phyloP scores from a whole-genome alignment of 2,797 vertebrate species.

The Eospalax fontanierii region DNA sequence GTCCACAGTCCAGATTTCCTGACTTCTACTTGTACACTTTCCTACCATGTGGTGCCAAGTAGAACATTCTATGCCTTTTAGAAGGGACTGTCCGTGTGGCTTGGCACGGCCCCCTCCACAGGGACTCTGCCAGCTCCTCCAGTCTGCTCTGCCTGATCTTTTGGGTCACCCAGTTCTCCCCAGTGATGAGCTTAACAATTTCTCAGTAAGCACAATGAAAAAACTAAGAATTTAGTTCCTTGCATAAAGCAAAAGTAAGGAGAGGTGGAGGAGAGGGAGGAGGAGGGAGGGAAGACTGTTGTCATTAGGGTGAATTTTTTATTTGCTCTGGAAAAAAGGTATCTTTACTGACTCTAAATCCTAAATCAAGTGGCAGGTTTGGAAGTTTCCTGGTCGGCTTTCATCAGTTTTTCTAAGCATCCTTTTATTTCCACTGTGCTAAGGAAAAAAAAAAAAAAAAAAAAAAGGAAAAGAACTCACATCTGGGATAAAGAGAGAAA shows the following conservation, averaged over 20 bases:
- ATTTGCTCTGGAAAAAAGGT: conserved; percentile 42
- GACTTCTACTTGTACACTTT: conserved; percentile 37
- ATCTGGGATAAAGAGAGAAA: conserved; percentile 77
- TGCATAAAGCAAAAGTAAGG: not conserved
- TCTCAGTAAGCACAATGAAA: conserved; percentile 58
- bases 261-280: not conserved
- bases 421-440: conserved; percentile 75
- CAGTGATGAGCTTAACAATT: conserved; percentile 53
- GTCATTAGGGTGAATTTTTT: conserved; percentile 24
- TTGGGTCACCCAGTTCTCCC: conserved; percentile 46
- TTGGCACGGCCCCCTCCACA: conserved; percentile 5
- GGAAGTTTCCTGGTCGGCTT: conserved; percentile 69
- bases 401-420: conserved; percentile 77
- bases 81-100: not conserved
- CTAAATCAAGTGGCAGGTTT: conserved; percentile 47
- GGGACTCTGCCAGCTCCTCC: not conserved
- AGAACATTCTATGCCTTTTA: conserved; percentile 32
- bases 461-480: conserved; percentile 40
- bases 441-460: conserved; percentile 75
- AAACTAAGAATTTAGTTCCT: conserved; percentile 49
- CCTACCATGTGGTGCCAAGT: not conserved
- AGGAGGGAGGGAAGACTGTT: not conserved
- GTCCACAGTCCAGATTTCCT: conserved; percentile 24
- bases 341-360: conserved; percentile 68
- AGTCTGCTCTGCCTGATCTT: conserved; percentile 27